Percentiles rank a stretch among this genome's conserved stretches.
Evolutionary conservation across 2,113 vertebrate species (phyloP).

Genomic region (Candoia aspera): DNA sequence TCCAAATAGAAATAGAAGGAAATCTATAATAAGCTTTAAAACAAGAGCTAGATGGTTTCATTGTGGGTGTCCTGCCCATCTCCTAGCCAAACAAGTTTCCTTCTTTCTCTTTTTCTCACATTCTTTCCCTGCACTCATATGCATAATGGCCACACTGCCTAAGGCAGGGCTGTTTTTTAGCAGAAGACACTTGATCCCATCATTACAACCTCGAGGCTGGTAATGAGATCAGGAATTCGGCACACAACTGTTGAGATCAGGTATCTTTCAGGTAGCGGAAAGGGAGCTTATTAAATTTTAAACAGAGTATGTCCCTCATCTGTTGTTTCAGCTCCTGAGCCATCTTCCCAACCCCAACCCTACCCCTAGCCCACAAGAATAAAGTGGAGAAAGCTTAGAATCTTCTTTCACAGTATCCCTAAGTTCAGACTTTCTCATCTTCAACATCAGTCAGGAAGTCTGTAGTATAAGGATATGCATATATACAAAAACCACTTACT

Average conservation of each 20-base stretch:
- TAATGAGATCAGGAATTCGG: conserved; percentile 54
- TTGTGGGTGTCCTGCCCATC: neutral
- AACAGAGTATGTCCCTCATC: conserved; percentile 26
- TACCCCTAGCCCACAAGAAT: neutral
- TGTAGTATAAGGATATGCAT: neutral
- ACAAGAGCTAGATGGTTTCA: neutral
- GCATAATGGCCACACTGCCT: conserved; percentile 5
- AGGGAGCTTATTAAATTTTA: conserved; percentile 66
- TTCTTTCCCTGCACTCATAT: rapidly evolving
- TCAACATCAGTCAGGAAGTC: neutral
- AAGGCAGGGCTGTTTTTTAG: conserved; percentile 22
- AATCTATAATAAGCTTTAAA: neutral
- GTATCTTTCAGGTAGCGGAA: conserved; percentile 50
- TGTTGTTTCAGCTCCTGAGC: neutral
- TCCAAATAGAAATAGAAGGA: neutral
- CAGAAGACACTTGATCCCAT: conserved; percentile 47
- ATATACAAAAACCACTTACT: neutral
- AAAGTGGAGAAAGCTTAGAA: neutral
- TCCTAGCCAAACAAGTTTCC: rapidly evolving
- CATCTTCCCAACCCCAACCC: neutral
- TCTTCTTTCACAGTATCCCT: neutral
- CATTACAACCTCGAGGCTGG: conserved; percentile 65
- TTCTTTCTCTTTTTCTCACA: neutral
- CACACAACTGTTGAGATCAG: neutral
- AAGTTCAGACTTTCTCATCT: neutral